Evolutionary conservation across 53 echinoderm and acorn worm genomes (phyloP).

Genomic region (Patiria pectinifera): DNA sequence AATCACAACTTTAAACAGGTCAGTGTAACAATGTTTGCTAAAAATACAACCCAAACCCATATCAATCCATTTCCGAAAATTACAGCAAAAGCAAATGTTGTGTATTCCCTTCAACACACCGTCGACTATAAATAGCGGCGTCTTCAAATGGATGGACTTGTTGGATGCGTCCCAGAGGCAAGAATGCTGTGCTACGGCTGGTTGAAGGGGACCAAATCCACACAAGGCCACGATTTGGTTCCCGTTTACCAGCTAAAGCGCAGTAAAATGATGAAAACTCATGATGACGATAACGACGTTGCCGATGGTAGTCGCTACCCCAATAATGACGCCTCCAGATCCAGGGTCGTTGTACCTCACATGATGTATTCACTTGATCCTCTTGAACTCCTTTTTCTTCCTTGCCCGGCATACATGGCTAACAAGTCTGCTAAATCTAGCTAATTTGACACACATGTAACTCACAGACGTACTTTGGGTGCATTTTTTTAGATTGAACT

Average conservation of each 20-base stretch:
- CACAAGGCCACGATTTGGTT: conserved; percentile 98
- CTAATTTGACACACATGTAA: no score
- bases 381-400: no score
- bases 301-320: background rate
- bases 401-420: background rate
- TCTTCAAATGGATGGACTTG: background rate
- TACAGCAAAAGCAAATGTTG: no score
- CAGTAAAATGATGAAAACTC: conserved; percentile 63
- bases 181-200: conserved; percentile 99
- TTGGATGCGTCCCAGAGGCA: conserved; percentile 18
- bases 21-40: no score
- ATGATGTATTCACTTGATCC: no score
- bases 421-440: no score
- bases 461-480: no score
- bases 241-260: conserved; percentile 99
- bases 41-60: no score
- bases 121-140: no score
- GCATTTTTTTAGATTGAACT: no score
- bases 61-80: no score
- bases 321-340: background rate
- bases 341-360: background rate
- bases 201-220: conserved; percentile 99
- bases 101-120: background rate
- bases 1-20: no score
- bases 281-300: background rate